A percentile compares a stretch with the other conserved stretches of the same genome.
Conservation (phyloP, 2,113 vertebrate species). For the Hucho hucho region DNA sequence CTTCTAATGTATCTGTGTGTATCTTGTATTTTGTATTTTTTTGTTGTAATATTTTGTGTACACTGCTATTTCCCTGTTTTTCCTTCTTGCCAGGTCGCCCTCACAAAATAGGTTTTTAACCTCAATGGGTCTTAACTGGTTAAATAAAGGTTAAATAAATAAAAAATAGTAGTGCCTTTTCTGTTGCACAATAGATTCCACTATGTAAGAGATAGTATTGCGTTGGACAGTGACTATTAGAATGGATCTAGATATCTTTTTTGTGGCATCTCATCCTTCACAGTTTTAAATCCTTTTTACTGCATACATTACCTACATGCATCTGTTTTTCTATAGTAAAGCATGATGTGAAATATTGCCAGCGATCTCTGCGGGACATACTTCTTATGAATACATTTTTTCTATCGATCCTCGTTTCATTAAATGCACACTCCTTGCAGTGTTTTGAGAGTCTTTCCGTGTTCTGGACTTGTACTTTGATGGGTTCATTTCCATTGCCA, state of each 20-base stretch:
- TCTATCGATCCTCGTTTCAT: constrained; percentile 11
- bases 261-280: background rate
- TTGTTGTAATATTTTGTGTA: too few relatives aligned
- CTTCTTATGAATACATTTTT: background rate
- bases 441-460: constrained; percentile 9
- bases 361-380: background rate
- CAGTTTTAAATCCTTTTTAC: constrained; percentile 28
- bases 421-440: constrained; percentile 25
- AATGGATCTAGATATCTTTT: constrained; percentile 6
- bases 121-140: too few relatives aligned
- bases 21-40: too few relatives aligned
- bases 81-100: too few relatives aligned
- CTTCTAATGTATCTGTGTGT: too few relatives aligned
- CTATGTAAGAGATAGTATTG: constrained; percentile 27
- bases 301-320: background rate
- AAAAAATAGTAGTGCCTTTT: constrained; percentile 10
- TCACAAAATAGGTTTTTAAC: too few relatives aligned
- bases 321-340: constrained; percentile 25
- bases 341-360: background rate
- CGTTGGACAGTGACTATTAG: constrained; percentile 10
- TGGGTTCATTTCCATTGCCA: constrained; percentile 26
- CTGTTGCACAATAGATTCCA: constrained; percentile 38
- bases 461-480: constrained; percentile 15
- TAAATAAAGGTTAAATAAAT: too few relatives aligned
- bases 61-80: too few relatives aligned